Evolutionary conservation across 2,113 vertebrate genomes (phyloP).

Genomic region (Todiramphus chloris): DNA sequence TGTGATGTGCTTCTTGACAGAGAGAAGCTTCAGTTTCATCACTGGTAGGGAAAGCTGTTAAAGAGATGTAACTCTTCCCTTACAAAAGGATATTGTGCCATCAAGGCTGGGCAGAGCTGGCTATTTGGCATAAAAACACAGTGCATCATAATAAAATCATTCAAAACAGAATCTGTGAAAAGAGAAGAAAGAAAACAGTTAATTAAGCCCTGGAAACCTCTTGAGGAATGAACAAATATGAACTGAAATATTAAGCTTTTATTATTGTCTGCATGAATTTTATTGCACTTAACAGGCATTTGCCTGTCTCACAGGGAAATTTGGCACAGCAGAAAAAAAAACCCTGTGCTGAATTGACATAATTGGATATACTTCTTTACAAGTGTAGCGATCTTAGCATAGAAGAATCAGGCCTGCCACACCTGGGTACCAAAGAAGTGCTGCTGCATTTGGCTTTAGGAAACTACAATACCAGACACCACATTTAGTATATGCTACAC

Average conservation of each 20-base stretch:
- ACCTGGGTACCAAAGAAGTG: neutral
- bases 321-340: neutral
- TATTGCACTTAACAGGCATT: neutral
- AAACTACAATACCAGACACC: neutral
- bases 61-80: neutral
- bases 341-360: neutral
- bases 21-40: neutral
- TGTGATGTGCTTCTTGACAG: neutral
- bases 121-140: slow-evolving; percentile 95
- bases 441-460: neutral
- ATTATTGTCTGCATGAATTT: neutral
- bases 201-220: neutral
- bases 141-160: slow-evolving; percentile 96
- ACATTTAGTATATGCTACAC: neutral
- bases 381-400: neutral
- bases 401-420: neutral
- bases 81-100: slow-evolving; percentile 96
- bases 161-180: slow-evolving; percentile 86
- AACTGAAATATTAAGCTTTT: neutral
- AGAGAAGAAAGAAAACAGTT: slow-evolving; percentile 33
- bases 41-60: neutral
- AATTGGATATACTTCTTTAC: neutral
- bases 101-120: slow-evolving; percentile 89
- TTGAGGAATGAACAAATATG: neutral
- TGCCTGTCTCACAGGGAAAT: neutral